A percentile compares a stretch with the other conserved stretches of the same genome.
phyloP scores from a whole-genome alignment of 23 tunicate species.

The Ascidia mentula region DNA sequence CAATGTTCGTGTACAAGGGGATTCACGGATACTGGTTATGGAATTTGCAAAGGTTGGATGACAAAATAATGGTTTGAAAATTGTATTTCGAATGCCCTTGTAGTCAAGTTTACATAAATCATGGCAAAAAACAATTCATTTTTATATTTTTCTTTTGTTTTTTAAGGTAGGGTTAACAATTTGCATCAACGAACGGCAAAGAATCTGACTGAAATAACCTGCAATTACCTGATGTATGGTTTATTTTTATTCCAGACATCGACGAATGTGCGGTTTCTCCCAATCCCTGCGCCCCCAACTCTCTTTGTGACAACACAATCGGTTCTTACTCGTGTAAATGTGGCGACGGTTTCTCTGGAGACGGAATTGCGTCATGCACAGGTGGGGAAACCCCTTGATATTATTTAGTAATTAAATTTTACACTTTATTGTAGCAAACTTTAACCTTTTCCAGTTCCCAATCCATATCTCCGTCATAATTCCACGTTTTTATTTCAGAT shows the following conservation, averaged over 20 bases:
- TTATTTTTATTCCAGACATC: constrained; percentile 18
- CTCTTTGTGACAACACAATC: constrained; percentile 47
- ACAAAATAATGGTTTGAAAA: too few relatives aligned
- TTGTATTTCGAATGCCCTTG: too few relatives aligned
- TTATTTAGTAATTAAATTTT: not conserved
- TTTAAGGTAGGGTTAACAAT: not conserved
- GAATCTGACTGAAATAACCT: too few relatives aligned
- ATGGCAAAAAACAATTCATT: not conserved
- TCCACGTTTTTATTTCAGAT: too few relatives aligned
- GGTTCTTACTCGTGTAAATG: constrained; percentile 53
- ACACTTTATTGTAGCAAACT: too few relatives aligned
- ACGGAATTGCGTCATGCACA: constrained; percentile 19
- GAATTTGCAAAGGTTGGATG: constrained; percentile 37
- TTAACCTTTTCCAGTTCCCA: not conserved
- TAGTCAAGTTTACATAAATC: not conserved
- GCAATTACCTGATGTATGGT: too few relatives aligned
- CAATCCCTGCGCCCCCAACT: constrained; percentile 24
- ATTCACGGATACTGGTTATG: constrained; percentile 12
- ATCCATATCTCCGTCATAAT: too few relatives aligned
- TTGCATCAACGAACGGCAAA: too few relatives aligned
- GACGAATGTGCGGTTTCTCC: constrained; percentile 26
- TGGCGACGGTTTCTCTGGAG: constrained; percentile 40
- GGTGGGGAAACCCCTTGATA: not conserved
- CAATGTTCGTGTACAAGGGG: constrained; percentile 34
- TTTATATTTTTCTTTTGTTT: too few relatives aligned